Base-by-base conservation (phyloP, 2,888 invertebrate genomes). In the Hypena proboscidalis region DNA sequence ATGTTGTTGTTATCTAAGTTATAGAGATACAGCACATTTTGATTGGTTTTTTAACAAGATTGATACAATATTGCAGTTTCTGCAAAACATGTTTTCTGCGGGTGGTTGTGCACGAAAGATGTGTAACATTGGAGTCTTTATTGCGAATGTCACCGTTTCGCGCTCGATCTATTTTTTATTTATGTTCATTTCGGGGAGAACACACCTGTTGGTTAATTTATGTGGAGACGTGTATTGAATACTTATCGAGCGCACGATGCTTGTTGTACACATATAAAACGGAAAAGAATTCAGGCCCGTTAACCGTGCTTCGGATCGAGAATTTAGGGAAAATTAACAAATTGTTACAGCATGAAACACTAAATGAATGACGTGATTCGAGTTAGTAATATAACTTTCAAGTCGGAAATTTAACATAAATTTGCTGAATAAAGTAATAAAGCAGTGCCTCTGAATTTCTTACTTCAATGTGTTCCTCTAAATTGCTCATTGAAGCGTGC, bases 191-290 rank as follows among this genome's bases (percentile, higher is more conserved):
- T 68, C 53, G 68, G 64, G 67, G 65, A 73, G 65, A 61, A 62
- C 60, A 69, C 80, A 82, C 79, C 79, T 82, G 82, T 80, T 74
- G 71, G 68, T 67, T 68, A 74, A 77, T 80, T 77, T 78, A 77
- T 70, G 60, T 69, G 39, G 54, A 56, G 53, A 61, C 59, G 62
- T 62, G 65, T 70, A 74, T 70, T 61, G 67, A 70, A 68, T 79
- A 74, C 68, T 68, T 70, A 68, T 67, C 55, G 53, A 51, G 54
- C 38, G 46, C 44, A 54, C 47, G 49, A 51, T 59, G 49, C 56
- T 58, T 61, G 66, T 51, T 51, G n/a, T 67, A 65, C 65, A 70
- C 67, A 65, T 68, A 61, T 70, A 55, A 60, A 59, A 63, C 37
- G 46, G 48, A 45, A 38, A 48, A 56, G 56, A 67, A 72, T 73